Evolutionary conservation across 2,888 invertebrate genomes (phyloP).

Genomic region (Drosophila emarginata): DNA sequence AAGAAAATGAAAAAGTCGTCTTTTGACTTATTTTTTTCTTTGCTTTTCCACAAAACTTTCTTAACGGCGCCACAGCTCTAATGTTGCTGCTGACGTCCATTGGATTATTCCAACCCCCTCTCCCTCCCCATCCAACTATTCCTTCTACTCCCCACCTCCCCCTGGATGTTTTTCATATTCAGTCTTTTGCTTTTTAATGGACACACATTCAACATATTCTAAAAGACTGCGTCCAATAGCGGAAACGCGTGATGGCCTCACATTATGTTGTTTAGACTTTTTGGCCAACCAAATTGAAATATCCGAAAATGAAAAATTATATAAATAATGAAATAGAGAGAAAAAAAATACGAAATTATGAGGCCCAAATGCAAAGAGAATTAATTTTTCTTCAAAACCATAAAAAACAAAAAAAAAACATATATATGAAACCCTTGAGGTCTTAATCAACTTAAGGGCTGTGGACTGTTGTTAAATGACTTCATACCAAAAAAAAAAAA

Average conservation of each 20-base stretch:
- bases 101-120: slow-evolving; percentile 13
- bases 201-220: slow-evolving; percentile 46
- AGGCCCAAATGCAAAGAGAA: slow-evolving; percentile 20
- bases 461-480: slow-evolving; percentile 21
- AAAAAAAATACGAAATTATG: background rate
- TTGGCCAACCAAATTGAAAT: slow-evolving; percentile 36
- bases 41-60: slow-evolving; percentile 37
- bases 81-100: background rate
- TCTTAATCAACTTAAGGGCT: slow-evolving; percentile 18
- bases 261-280: slow-evolving; percentile 45
- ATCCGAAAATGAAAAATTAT: slow-evolving; percentile 36
- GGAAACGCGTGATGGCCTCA: slow-evolving; percentile 65
- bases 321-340: background rate
- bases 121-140: background rate
- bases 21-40: background rate
- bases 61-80: slow-evolving; percentile 49
- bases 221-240: slow-evolving; percentile 19
- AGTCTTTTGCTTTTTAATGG: slow-evolving; percentile 45
- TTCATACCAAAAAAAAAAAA: slow-evolving; percentile 27
- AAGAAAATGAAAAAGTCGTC: background rate
- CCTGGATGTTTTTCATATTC: background rate
- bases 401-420: too few relatives aligned
- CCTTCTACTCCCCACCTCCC: too few relatives aligned
- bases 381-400: slow-evolving; percentile 3
- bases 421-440: slow-evolving; percentile 15